These are phyloP conservation scores for Rhea pennata DNA, from an alignment of 2,113 vertebrate species.

Conservation along the genomic window DNA sequence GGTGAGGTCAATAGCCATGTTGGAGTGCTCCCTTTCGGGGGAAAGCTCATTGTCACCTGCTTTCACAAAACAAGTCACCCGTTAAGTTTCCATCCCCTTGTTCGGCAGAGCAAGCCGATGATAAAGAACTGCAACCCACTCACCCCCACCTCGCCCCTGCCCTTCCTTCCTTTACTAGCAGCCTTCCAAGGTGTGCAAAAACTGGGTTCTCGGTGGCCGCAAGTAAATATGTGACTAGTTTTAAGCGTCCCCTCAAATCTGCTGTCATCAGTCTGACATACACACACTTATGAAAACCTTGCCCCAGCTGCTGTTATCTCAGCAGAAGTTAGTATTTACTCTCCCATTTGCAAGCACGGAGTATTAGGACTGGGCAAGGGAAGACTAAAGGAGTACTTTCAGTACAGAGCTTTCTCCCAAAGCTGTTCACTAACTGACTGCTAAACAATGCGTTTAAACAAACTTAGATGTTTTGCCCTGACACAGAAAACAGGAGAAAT, in stretches of 20 bases:
- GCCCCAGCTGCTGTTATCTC: neutral
- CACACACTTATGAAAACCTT: neutral
- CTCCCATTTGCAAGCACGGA: neutral
- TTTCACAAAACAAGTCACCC: slow-evolving; percentile 65
- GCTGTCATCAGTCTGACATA: neutral
- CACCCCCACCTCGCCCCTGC: neutral
- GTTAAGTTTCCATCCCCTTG: slow-evolving; percentile 54
- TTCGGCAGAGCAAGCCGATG: neutral
- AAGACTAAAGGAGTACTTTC: neutral
- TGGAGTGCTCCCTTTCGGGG: slow-evolving; percentile 90
- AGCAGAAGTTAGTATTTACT: neutral
- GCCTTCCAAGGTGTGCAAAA: neutral
- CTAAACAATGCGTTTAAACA: neutral
- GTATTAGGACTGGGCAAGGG: neutral
- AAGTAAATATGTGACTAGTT: neutral
- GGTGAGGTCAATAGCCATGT: slow-evolving; percentile 91
- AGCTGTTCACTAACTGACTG: neutral
- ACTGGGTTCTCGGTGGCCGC: neutral
- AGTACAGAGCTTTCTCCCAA: neutral
- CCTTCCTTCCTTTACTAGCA: neutral
- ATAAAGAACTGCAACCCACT: fast-evolving
- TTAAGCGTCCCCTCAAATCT: neutral
- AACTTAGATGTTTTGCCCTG: neutral
- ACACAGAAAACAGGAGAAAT: neutral
- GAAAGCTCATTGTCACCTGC: slow-evolving; percentile 97